Percentiles rank a stretch among this genome's conserved stretches.
Conservation (phyloP, 2,113 vertebrate species). For the human (Homo sapiens) region DNA sequence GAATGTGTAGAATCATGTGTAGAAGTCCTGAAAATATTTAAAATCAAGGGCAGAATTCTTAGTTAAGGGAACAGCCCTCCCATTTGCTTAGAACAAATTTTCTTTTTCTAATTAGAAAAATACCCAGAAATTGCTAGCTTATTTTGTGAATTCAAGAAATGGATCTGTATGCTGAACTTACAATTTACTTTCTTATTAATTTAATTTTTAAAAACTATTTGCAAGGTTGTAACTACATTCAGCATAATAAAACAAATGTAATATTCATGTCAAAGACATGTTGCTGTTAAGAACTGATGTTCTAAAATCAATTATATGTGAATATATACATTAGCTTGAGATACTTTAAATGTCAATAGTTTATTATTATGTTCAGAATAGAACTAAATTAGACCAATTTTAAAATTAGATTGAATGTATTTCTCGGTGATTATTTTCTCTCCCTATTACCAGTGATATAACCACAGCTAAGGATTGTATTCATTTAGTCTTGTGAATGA, state of each 20-base stretch:
- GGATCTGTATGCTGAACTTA: neutral
- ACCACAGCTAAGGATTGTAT: neutral
- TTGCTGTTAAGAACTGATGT: neutral
- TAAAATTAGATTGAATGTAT: neutral
- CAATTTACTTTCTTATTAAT: neutral
- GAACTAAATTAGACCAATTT: neutral
- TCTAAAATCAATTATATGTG: slow-evolving; percentile 9
- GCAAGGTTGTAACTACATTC: neutral
- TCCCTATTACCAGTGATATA: neutral
- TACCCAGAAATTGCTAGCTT: neutral
- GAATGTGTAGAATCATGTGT: neutral
- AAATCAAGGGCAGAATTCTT: neutral
- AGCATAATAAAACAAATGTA: neutral
- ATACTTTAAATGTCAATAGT: neutral
- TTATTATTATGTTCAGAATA: neutral
- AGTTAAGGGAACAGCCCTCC: neutral
- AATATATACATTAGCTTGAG: neutral
- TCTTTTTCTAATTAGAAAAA: neutral
- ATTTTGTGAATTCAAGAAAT: neutral
- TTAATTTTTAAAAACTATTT: neutral
- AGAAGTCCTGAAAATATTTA: neutral
- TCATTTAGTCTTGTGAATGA: neutral
- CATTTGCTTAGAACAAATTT: neutral
- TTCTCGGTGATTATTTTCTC: neutral
- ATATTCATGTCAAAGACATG: neutral